Evolutionary conservation across 2,797 vertebrate species (phyloP), one percentile per base, ranked within the genome.

Genomic region (Podargus strigoides): DNA sequence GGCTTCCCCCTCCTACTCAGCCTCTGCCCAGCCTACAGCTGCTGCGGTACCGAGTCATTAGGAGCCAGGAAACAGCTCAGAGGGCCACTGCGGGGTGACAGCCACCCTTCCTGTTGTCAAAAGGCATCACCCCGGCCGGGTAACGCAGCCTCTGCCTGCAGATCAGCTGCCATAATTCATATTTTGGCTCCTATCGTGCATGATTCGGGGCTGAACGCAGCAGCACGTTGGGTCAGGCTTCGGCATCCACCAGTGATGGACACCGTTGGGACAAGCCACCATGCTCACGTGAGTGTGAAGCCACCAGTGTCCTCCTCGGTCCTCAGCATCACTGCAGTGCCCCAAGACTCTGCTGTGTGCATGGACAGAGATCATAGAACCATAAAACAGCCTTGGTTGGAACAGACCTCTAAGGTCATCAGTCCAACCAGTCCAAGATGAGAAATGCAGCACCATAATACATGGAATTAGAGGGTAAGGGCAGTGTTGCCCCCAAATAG

Each of bases 281-380:
- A 2, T 0, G 22, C 26, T n/a, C 23, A 15, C 0, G 0, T 5
- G 23, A 44, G 14, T 0, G 1, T 6, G 68, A 69, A 36, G 34
- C 73, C 58, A 56, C 22, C 69, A 19, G 73, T 1, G 28, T 24
- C 34, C 55, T 18, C 4, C 34, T 41, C 7, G 30, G 49, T 32
- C 44, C 44, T 8, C 27, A 14, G 62, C 50, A 4, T 6, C 6
- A 0, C 30, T 15, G 7, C 22, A 11, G 55, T 0, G 4, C 36
- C 4, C 52, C 30, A 10, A 30, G 58, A 42, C 14, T 26, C 75
- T 12, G 9, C 18, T 0, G 47, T 1, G 30, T 20, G 21, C 18
- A 0, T 1, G 14, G 58, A 41, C 32, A 39, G 47, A 23, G 7
- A n/a, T n/a, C n/a, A n/a, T n/a, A n/a, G n/a, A n/a, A n/a, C n/a